Evolutionary conservation across 1,140 invertebrate species (phyloP).

Genomic region (Neodiprion pinetum): DNA sequence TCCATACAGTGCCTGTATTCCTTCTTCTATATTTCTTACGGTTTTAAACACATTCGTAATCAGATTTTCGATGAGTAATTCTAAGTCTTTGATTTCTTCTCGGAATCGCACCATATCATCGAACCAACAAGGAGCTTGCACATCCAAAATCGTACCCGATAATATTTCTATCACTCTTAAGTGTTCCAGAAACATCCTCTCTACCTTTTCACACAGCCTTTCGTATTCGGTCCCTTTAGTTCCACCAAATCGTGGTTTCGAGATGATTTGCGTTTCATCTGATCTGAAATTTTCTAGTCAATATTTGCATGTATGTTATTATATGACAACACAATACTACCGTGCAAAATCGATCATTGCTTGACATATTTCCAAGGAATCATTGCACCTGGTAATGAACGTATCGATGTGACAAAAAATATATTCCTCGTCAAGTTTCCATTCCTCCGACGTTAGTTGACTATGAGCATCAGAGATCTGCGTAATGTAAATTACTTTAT

Average conservation of each 20-base stretch:
- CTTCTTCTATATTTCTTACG: conserved; percentile 75
- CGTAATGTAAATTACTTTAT: background rate
- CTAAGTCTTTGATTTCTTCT: conserved; percentile 70
- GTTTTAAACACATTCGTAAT: conserved; percentile 71
- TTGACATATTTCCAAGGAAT: conserved; percentile 85
- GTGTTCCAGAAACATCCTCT: conserved; percentile 75
- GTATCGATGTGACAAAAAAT: conserved; percentile 88
- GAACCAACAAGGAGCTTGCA: conserved; percentile 74
- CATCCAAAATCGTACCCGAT: conserved; percentile 73
- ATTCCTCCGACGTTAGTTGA: conserved; percentile 60
- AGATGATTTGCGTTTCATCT: conserved; percentile 69
- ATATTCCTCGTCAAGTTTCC: conserved; percentile 77
- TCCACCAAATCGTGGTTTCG: conserved; percentile 69
- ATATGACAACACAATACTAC: conserved; percentile 44
- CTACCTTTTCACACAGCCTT: conserved; percentile 74
- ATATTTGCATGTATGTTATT: background rate
- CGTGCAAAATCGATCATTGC: conserved; percentile 79
- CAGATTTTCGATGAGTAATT: conserved; percentile 76
- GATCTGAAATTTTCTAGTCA: conserved; percentile 50
- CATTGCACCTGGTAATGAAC: conserved; percentile 82
- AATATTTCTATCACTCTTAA: conserved; percentile 68
- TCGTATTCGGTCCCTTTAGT: conserved; percentile 75
- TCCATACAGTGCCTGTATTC: conserved; percentile 68
- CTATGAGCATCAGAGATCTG: conserved; percentile 53
- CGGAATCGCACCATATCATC: conserved; percentile 77